Base-by-base conservation (phyloP, 2,113 vertebrate species). In the Callorhinus ursinus region DNA sequence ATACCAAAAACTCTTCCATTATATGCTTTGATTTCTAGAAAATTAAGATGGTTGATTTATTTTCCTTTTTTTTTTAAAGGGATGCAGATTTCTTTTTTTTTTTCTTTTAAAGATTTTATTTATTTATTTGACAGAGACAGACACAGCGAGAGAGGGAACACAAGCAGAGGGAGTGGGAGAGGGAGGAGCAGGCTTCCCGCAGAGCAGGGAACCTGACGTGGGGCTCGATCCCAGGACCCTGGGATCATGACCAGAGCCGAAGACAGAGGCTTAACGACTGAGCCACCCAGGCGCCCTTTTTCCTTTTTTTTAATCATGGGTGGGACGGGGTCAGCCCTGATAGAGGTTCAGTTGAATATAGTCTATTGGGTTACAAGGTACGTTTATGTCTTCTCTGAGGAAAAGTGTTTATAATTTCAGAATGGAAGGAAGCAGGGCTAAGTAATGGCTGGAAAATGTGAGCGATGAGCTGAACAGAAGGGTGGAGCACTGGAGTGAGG, bases 1-100 rank as follows among this genome's bases (percentile, higher is more conserved):
- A n/a, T 4, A 42, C 88, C 74, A 85, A 94, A 98, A 96, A 97
- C 0, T 85, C 98, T 92, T 97, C 22, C 2, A 31, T 93, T 96
- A 53, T 97, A 83, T 2, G 36, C 84, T 98, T 98, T 88, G 57
- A 88, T n/a, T 97, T 97, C 95, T 97, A 83, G 65, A 97, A 80
- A 97, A 57, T 63, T 61, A 95, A 69, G 63, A 86, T 90, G 76
- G 24, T 77, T 26, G 86, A 55, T 93, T 93, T 94, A 63, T 95
- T 94, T 33, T 42, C 31, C 81, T 42, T 13, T 42, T 88, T 74
- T 72, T 39, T 5, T 26, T 36, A 36, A 36, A 36, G 36, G 36
- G 36, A 36, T 36, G 36, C 36, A 36, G 36, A 36, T 36, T 36
- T 36, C 36, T 36, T 36, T 36, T 36, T 36, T n/a, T 36, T 36